Evolutionary conservation across 2,888 invertebrate species (phyloP).

Genomic region (Sinhomidia bicolor): DNA sequence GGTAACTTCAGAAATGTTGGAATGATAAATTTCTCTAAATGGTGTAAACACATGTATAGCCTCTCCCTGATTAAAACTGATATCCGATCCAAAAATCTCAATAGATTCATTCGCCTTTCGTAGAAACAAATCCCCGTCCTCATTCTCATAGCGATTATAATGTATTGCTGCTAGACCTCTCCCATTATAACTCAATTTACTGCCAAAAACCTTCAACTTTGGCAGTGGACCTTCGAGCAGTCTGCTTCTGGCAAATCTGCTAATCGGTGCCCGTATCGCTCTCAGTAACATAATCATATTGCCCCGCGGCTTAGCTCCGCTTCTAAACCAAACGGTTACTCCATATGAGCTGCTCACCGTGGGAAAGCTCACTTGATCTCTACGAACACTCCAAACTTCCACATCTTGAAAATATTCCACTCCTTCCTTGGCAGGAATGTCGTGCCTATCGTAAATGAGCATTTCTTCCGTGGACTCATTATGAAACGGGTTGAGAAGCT

Average conservation of each 20-base stretch:
- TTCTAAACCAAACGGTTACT: slow-evolving; percentile 89
- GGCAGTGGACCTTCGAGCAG: slow-evolving; percentile 89
- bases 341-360: slow-evolving; percentile 92
- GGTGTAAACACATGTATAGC: slow-evolving; percentile 92
- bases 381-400: slow-evolving; percentile 89
- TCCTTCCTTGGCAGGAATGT: slow-evolving; percentile 82
- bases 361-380: slow-evolving; percentile 95
- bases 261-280: slow-evolving; percentile 79
- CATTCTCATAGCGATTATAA: slow-evolving; percentile 93
- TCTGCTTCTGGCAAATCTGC: slow-evolving; percentile 78
- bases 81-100: slow-evolving; percentile 89
- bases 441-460: slow-evolving; percentile 89
- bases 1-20: slow-evolving; percentile 94
- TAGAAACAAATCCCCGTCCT: slow-evolving; percentile 92
- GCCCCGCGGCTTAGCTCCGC: slow-evolving; percentile 90
- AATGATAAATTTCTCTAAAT: slow-evolving; percentile 91
- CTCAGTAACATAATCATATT: slow-evolving; percentile 85
- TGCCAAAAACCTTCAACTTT: slow-evolving; percentile 87
- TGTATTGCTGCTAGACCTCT: slow-evolving; percentile 92
- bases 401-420: slow-evolving; percentile 78
- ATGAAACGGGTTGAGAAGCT: slow-evolving; percentile 94
- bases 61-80: slow-evolving; percentile 90
- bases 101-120: slow-evolving; percentile 94
- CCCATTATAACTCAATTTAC: slow-evolving; percentile 90
- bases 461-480: slow-evolving; percentile 93